Base-by-base conservation (phyloP, 1,140 invertebrate genomes). In the Drosophila novamexicana region DNA sequence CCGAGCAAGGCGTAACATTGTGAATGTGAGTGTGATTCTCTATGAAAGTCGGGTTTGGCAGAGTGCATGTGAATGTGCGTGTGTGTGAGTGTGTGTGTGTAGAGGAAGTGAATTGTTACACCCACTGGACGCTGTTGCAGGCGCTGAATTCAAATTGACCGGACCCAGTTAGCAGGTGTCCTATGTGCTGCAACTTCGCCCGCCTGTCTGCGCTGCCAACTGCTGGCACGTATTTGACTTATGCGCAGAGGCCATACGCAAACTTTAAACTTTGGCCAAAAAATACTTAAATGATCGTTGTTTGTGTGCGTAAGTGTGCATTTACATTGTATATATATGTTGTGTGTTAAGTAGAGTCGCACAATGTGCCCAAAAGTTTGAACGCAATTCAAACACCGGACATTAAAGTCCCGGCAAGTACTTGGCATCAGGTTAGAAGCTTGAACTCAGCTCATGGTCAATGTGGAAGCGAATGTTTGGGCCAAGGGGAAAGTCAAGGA, bases 221-320 rank as follows among this genome's bases (percentile, higher is more conserved):
- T 65, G 59, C 45, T 56, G 83, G 79, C 83, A 86, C 83, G 77
- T 86, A 84, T 86, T 83, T 88, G 84, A 88, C 83, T 86, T 86
- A 86, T 86, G 79, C 70, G 61, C 58, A 73, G 58, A 61, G 61
- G 14, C 71, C 75, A 86, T 73, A 74, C 53, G 75, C 69, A 85
- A 88, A 88, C 72, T 88, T 88, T 83, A 79, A 83, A 88, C 76
- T 88, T 86, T 88, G 49, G 16, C 47, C 61, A 79, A 59, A 39
- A 54, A 45, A 32, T 50, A 67, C 54, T 47, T 45, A 50, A 12
- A 53, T 32, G 66, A 29, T 29, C 22, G 22, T 29, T 37, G 61
- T 29, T 36, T 12, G 6, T 18, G 10, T 6, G 32, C 7, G 36
- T 14, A 45, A 40, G 62, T 34, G 54, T 44, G 14, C 2, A 52